Evolutionary conservation across 2,888 invertebrate species (phyloP), one percentile per base, ranked within the genome.

Genomic region (Ditylenchus weischeri): DNA sequence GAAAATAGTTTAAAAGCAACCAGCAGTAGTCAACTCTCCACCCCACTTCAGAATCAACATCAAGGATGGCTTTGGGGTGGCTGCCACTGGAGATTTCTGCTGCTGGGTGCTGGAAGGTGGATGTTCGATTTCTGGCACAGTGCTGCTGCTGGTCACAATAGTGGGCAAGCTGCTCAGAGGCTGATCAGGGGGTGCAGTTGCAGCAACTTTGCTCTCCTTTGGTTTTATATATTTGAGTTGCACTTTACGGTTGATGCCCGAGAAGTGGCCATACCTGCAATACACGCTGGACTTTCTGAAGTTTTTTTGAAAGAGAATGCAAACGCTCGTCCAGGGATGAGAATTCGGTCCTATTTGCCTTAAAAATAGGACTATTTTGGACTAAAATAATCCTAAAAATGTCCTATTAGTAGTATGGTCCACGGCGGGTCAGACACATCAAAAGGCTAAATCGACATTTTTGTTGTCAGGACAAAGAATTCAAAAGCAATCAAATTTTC

Each of bases 21-120:
- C 98, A 1, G 95, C 95, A 0, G 95, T 94, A 10, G 98, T 99
- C 83, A 98, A 86, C 86, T 98, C 98, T 58, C 98, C 98, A 72
- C 98, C 98, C 98, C 98, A 99, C 86, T 99, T 99, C 72, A 98
- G 87, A 73, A 99, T 96, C 75, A 99, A 86, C 65, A 98, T 91
- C 70, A 99, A 86, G 0, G 94, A 94, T 0, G 96, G 94, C 78
- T 93, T 93, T 51, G 90, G 90, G 4, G 90, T 51, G 49, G 49
- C 60, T 10, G 69, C 50, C 19, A 50, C 57, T 54, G 35, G 60
- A 58, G 58, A 19, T 29, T 49, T 58, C 58, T 36, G 64, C 11
- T 38, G 58, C 23, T 23, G 64, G 35, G 36, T 57, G 36, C 57
- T 36, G 13, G 7, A 23, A 19, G 13, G 23, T 21, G 23, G 48